A percentile compares a stretch with the other conserved stretches of the same genome.
Conservation (phyloP, 2,888 invertebrate genomes). For the Stomorhina lunata region DNA sequence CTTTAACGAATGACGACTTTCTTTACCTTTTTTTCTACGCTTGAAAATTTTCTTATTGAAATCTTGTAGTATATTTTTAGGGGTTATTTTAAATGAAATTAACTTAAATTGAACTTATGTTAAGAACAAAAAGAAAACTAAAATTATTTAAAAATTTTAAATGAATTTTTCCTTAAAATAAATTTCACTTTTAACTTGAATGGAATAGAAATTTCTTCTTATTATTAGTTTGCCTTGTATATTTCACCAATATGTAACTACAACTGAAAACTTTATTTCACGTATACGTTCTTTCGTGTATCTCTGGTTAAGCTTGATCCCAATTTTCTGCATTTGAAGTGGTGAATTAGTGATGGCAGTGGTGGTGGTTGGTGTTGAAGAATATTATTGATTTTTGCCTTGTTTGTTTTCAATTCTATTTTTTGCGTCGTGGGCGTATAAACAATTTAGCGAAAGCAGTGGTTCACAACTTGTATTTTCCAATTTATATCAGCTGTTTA, state of each 20-base stretch:
- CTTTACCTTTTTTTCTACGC: conserved; percentile 39
- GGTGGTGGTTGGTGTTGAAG: conserved; percentile 31
- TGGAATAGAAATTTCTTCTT: conserved; percentile 10
- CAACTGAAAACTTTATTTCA: conserved; percentile 57
- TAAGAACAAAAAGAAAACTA: conserved; percentile 30
- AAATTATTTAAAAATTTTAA: conserved; percentile 21
- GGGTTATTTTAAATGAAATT: conserved; percentile 1
- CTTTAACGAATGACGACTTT: conserved; percentile 31
- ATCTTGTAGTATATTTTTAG: conserved; percentile 41
- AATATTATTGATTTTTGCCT: conserved; percentile 52
- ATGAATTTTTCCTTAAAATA: conserved; percentile 24
- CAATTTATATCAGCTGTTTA: neutral
- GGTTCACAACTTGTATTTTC: conserved; percentile 5
- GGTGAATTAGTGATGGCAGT: conserved; percentile 50
- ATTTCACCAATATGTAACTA: conserved; percentile 61
- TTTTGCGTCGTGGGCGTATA: conserved; percentile 43
- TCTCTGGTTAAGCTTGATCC: conserved; percentile 29
- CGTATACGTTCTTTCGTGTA: conserved; percentile 39
- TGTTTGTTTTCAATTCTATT: conserved; percentile 1
- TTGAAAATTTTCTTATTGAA: conserved; percentile 1
- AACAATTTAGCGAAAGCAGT: neutral
- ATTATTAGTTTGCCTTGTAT: conserved; percentile 28
- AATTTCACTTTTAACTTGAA: conserved; percentile 18
- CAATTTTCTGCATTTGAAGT: conserved; percentile 49
- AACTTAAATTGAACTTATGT: conserved; percentile 5